Conservation (phyloP, 2,888 invertebrate species). For the Microplitis deprimator region DNA sequence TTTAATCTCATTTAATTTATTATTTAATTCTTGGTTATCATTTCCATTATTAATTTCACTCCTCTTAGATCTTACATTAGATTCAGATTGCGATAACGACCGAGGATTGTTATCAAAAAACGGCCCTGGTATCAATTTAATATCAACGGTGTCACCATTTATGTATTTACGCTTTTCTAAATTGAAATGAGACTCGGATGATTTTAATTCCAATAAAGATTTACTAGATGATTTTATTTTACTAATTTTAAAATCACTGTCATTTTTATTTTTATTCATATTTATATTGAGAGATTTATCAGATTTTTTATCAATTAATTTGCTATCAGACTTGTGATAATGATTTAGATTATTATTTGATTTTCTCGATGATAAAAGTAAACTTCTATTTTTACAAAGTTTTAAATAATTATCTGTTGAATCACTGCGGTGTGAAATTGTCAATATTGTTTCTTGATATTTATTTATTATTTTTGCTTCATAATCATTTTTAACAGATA, state of each 20-base stretch:
- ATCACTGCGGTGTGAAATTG: background rate
- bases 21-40: too few relatives aligned
- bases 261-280: too few relatives aligned
- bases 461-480: background rate
- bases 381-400: background rate
- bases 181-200: background rate
- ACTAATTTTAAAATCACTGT: too few relatives aligned
- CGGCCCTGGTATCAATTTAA: background rate
- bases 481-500: background rate
- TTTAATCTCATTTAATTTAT: background rate
- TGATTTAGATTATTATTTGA: too few relatives aligned
- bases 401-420: background rate
- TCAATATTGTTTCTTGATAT: background rate
- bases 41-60: too few relatives aligned
- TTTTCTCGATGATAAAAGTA: too few relatives aligned
- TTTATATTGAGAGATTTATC: background rate
- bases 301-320: background rate
- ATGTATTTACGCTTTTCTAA: background rate
- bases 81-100: background rate
- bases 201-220: background rate
- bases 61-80: background rate
- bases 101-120: background rate
- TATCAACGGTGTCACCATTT: background rate
- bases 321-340: background rate
- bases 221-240: too few relatives aligned